phyloP scores from a whole-genome alignment of 2,888 invertebrate species.

The Diarsia dahlii region DNA sequence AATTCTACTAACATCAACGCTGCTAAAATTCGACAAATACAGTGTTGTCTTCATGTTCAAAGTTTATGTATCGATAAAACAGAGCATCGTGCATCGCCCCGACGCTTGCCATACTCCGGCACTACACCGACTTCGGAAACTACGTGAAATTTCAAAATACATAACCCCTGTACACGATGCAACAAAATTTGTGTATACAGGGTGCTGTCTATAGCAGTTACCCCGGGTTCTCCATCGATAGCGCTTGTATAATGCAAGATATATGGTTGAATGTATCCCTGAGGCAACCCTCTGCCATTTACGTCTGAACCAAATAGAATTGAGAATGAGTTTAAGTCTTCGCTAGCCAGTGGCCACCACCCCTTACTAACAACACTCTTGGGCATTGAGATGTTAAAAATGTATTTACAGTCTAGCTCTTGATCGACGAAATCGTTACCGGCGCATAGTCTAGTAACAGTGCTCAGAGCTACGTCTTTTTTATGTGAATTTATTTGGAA shows the following conservation, averaged over 20 bases:
- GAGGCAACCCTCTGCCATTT: constrained; percentile 22
- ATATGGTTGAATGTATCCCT: constrained; percentile 32
- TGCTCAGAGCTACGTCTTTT: background rate
- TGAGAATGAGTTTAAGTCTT: constrained; percentile 45
- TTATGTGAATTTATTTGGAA: background rate
- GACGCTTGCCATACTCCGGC: constrained; percentile 2
- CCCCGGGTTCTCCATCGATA: constrained; percentile 12
- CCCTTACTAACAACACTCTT: constrained; percentile 20
- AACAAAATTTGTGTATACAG: constrained; percentile 29
- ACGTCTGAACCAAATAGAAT: constrained; percentile 51
- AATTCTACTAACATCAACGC: background rate
- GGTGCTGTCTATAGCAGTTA: constrained; percentile 16
- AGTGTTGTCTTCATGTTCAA: background rate
- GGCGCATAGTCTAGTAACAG: background rate
- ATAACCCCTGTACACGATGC: background rate
- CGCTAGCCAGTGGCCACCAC: constrained; percentile 5
- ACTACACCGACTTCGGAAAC: background rate
- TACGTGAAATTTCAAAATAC: constrained; percentile 28
- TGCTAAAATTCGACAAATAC: background rate
- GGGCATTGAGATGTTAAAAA: constrained; percentile 51
- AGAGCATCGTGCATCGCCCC: background rate
- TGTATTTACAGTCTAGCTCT: constrained; percentile 35
- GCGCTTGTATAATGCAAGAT: constrained; percentile 29
- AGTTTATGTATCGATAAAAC: constrained; percentile 14
- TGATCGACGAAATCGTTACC: constrained; percentile 36